Base-by-base conservation (phyloP, 2,113 vertebrate species). In the Perca flavescens region DNA sequence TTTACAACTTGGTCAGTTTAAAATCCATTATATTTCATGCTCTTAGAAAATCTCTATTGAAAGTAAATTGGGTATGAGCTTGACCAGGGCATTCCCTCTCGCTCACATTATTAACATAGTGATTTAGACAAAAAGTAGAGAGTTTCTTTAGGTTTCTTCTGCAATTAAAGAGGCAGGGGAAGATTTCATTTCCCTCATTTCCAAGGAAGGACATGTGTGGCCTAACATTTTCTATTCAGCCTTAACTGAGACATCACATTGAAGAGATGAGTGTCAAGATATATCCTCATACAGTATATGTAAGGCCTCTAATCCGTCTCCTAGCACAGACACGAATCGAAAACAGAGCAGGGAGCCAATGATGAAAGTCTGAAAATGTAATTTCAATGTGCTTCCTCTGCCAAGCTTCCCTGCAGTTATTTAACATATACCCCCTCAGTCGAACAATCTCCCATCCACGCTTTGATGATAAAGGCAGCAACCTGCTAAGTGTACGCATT, bases 401-500 rank as follows among this genome's bases (percentile, higher is more conserved):
- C 83, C 76, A 80, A 90, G 86, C 79, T 79, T 74, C 86, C 85
- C 88, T 9, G 66, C 83, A 85, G 90, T 94, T 93, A 92, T 91
- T 94, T 88, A 94, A 91, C 80, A 86, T 87, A 85, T 60, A 87
- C 84, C 75, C 85, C 89, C 83, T 67, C 82, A 67, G 74, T 80
- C 36, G 40, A 82, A 84, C 83, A 89, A 92, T 91, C 86, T 85
- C 65, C 72, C 54, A 71, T 78, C 66, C 86, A 64, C 12, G 49
- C 93, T 94, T 94, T 94, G 91, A 94, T 94, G 94, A 95, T 94
- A 88, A 93, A 92, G 87, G 85, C 88, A 80, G 87, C 84, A 88
- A 92, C 94, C 91, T 91, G 86, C 86, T 90, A 92, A 91, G 84
- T 91, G 88, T 85, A 77, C 74, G 86, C 93, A 92, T 94, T 93